Conservation (phyloP, 2,888 invertebrate genomes). For the Tinea trinotella region DNA sequence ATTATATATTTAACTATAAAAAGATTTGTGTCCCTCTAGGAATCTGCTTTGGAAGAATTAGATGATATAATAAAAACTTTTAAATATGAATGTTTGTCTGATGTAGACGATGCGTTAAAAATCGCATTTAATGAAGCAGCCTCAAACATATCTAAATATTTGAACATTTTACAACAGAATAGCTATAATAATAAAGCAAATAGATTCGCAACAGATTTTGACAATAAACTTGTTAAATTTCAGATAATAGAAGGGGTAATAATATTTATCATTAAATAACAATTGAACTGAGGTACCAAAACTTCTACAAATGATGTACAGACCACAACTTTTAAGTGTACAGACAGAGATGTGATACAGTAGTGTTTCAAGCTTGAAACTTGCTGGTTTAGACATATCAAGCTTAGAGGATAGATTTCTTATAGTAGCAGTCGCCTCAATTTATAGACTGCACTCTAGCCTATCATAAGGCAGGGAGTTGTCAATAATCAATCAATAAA, state of each 20-base stretch:
- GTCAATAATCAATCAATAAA: too few relatives aligned
- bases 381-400: too few relatives aligned
- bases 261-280: not conserved
- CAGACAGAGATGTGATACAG: too few relatives aligned
- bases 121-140: constrained; percentile 34
- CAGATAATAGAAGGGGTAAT: constrained; percentile 50
- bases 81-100: constrained; percentile 22
- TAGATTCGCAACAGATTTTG: constrained; percentile 39
- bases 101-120: constrained; percentile 34
- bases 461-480: too few relatives aligned
- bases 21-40: constrained; percentile 30
- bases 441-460: too few relatives aligned
- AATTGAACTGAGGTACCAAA: too few relatives aligned
- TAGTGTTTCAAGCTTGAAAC: too few relatives aligned
- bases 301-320: too few relatives aligned
- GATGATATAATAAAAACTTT: constrained; percentile 28
- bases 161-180: constrained; percentile 34
- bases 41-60: constrained; percentile 29
- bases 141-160: constrained; percentile 35
- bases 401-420: too few relatives aligned
- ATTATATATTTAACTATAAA: too few relatives aligned
- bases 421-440: too few relatives aligned
- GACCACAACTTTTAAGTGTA: too few relatives aligned
- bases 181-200: constrained; percentile 23
- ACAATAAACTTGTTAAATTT: constrained; percentile 38